These are phyloP conservation scores for Agonopterix heracliana DNA, from an alignment of 2,888 invertebrate species.

Conservation along the genomic window DNA sequence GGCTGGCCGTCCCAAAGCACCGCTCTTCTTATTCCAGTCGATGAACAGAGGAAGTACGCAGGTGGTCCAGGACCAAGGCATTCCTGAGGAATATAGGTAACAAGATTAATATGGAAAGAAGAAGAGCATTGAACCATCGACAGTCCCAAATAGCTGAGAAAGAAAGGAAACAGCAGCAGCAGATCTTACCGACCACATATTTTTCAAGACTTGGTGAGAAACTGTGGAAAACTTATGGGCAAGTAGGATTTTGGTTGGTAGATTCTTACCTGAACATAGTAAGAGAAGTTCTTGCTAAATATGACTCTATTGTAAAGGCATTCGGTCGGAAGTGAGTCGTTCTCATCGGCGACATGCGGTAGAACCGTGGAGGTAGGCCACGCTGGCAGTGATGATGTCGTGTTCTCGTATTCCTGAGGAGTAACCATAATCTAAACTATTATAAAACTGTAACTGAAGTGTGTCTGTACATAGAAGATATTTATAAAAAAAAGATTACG, in stretches of 20 bases:
- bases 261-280: slow-evolving; percentile 71
- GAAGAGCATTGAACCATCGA: too few relatives aligned
- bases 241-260: too few relatives aligned
- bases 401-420: slow-evolving; percentile 49
- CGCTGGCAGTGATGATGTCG: slow-evolving; percentile 44
- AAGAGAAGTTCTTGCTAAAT: slow-evolving; percentile 79
- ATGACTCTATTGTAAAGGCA: slow-evolving; percentile 80
- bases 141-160: too few relatives aligned
- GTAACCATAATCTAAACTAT: not conserved
- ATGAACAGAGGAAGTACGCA: slow-evolving; percentile 79
- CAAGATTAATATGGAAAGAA: not conserved
- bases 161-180: too few relatives aligned
- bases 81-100: slow-evolving; percentile 71
- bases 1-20: slow-evolving; percentile 82
- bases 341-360: slow-evolving; percentile 54
- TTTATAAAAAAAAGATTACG: too few relatives aligned
- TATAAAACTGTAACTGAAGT: too few relatives aligned
- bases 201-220: too few relatives aligned
- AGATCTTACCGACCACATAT: too few relatives aligned
- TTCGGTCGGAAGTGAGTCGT: slow-evolving; percentile 70
- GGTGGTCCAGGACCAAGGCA: slow-evolving; percentile 88
- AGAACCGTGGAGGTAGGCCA: slow-evolving; percentile 64
- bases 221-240: too few relatives aligned
- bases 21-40: slow-evolving; percentile 75
- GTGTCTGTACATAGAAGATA: too few relatives aligned